Conservation (phyloP, 2,113 vertebrate species). For the Synchiropus splendidus region DNA sequence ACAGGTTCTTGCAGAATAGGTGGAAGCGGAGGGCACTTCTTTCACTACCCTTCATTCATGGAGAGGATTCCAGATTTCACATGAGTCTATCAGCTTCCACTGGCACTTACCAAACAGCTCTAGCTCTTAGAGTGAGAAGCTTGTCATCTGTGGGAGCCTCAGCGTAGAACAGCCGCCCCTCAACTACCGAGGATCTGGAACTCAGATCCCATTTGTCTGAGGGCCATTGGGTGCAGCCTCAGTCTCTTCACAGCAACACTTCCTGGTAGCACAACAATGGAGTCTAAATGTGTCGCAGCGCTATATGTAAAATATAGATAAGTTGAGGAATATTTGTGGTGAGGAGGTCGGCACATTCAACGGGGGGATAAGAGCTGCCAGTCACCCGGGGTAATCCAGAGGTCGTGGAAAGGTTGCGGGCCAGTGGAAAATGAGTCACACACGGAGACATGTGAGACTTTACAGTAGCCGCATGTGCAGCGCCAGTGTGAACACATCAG, state of each 20-base stretch:
- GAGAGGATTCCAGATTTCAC: no score
- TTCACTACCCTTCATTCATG: no score
- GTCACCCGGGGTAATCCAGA: slow-evolving; percentile 38
- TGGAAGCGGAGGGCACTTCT: no score
- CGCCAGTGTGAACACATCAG: slow-evolving; percentile 16
- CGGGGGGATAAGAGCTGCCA: slow-evolving; percentile 26
- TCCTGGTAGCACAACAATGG: slow-evolving; percentile 26
- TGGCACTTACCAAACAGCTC: no score
- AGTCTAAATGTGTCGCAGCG: slow-evolving; percentile 3
- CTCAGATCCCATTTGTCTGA: no score
- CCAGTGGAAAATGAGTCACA: slow-evolving; percentile 55
- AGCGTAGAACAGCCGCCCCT: no score
- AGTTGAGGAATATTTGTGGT: neutral
- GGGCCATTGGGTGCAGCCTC: no score
- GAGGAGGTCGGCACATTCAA: slow-evolving; percentile 5
- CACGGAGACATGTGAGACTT: slow-evolving; percentile 37
- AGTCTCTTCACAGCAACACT: slow-evolving; percentile 12
- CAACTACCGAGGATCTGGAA: no score
- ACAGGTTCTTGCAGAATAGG: no score
- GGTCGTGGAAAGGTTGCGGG: slow-evolving; percentile 29
- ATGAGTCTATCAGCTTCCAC: no score
- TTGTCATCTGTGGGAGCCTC: no score
- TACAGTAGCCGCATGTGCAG: slow-evolving; percentile 18
- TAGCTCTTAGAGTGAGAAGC: no score
- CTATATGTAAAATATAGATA: slow-evolving; percentile 4